Conservation (phyloP, 1,140 invertebrate species). For the Drosophila punjabiensis region DNA sequence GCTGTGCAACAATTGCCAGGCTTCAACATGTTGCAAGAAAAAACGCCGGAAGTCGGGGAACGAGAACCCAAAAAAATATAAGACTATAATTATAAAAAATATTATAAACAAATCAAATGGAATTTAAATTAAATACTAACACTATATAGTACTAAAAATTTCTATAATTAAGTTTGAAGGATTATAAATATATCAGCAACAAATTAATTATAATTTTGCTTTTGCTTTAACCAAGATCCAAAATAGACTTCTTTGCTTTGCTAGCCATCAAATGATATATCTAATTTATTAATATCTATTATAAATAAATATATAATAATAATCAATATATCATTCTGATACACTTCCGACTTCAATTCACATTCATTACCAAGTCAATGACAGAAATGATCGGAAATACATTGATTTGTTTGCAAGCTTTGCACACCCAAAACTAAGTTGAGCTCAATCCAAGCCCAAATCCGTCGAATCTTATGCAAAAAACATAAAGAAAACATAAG, state of each 20-base stretch:
- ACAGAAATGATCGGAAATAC: neutral
- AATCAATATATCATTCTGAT: neutral
- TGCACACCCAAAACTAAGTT: neutral
- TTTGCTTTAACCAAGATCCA: too few species aligned
- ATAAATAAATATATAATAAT: too few species aligned
- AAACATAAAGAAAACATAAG: constrained; percentile 16
- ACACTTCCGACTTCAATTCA: constrained; percentile 5
- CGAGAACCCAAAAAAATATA: neutral
- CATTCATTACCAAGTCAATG: constrained; percentile 6
- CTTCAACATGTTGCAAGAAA: neutral
- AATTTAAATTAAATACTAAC: too few species aligned
- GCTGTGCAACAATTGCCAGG: neutral
- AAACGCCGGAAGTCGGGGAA: neutral
- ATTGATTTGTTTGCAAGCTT: constrained; percentile 14
- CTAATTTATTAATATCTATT: too few species aligned
- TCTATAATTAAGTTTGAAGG: too few species aligned
- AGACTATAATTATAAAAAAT: neutral
- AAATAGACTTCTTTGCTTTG: too few species aligned
- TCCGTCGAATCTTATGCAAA: constrained; percentile 58
- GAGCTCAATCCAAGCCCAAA: neutral
- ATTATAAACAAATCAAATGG: neutral
- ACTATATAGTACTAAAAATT: too few species aligned
- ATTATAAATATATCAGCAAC: neutral
- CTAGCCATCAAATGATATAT: too few species aligned
- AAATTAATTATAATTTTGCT: too few species aligned